phyloP scores from a whole-genome alignment of 2,113 vertebrate species.

The Butastur rufipennis region DNA sequence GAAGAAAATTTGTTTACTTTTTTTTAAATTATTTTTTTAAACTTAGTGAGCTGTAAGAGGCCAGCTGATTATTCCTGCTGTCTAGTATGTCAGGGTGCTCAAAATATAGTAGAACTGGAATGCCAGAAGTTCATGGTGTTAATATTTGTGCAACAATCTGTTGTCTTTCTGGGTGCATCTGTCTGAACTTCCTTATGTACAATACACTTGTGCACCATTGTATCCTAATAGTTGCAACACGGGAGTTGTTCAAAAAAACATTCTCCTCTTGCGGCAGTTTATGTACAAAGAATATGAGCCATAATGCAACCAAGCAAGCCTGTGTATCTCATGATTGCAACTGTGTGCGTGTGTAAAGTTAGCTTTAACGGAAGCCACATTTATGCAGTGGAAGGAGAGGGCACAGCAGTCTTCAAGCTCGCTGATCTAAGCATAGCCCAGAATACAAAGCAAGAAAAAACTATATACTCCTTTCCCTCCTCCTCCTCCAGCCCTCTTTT shows the following conservation, averaged over 20 bases:
- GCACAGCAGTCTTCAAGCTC: not conserved
- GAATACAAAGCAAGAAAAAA: not conserved
- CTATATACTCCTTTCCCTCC: not conserved
- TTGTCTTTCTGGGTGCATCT: not conserved
- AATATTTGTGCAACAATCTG: not conserved
- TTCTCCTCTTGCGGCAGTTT: not conserved
- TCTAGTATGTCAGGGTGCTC: not conserved
- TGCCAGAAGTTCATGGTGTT: not conserved
- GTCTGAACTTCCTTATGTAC: not conserved
- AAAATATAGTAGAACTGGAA: not conserved
- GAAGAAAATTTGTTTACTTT: not conserved
- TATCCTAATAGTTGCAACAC: not conserved
- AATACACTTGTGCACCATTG: not conserved
- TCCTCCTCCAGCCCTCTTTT: not conserved
- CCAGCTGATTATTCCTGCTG: not conserved
- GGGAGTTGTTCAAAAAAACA: not conserved
- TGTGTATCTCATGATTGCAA: not conserved
- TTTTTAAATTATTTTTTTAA: not conserved
- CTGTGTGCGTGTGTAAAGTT: not conserved
- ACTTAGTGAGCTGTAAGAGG: not conserved
- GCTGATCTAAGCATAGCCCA: not conserved
- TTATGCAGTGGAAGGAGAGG: not conserved
- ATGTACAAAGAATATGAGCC: not conserved
- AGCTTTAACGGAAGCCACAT: not conserved
- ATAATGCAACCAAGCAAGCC: not conserved